Evolutionary conservation across 2,797 vertebrate species (phyloP).

Genomic region (Meda fulgida): DNA sequence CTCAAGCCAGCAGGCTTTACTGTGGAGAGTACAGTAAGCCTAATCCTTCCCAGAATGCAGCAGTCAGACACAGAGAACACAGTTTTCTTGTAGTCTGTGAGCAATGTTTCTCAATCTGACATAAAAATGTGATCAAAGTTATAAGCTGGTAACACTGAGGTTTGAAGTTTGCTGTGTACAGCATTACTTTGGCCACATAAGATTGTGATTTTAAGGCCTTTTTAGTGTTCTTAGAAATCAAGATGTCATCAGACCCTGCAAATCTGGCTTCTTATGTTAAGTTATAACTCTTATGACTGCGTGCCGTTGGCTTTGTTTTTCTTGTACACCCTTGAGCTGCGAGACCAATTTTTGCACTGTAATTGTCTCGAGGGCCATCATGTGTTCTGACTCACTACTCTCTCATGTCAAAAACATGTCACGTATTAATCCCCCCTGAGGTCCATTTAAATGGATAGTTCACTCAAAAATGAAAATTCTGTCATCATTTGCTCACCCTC

Average conservation of each 20-base stretch:
- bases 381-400: constrained; percentile 24
- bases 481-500: background rate
- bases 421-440: background rate
- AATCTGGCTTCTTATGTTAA: constrained; percentile 3
- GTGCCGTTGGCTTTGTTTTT: constrained; percentile 35
- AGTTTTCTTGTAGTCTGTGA: constrained; percentile 11
- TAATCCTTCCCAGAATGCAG: constrained; percentile 27
- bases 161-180: background rate
- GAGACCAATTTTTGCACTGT: constrained; percentile 31
- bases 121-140: constrained; percentile 26
- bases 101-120: constrained; percentile 22
- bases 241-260: constrained; percentile 22
- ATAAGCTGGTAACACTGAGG: background rate
- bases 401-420: constrained; percentile 23
- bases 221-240: constrained; percentile 24
- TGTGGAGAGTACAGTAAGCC: background rate
- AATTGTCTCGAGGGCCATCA: constrained; percentile 19
- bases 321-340: constrained; percentile 10
- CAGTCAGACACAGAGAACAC: background rate
- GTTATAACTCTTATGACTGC: background rate
- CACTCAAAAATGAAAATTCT: background rate
- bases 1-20: constrained; percentile 4
- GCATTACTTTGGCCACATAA: constrained; percentile 1
- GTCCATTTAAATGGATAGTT: background rate
- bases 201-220: constrained; percentile 15